These are phyloP conservation scores for Chrysolina americana DNA, from an alignment of 2,888 invertebrate species.

Conservation along the genomic window DNA sequence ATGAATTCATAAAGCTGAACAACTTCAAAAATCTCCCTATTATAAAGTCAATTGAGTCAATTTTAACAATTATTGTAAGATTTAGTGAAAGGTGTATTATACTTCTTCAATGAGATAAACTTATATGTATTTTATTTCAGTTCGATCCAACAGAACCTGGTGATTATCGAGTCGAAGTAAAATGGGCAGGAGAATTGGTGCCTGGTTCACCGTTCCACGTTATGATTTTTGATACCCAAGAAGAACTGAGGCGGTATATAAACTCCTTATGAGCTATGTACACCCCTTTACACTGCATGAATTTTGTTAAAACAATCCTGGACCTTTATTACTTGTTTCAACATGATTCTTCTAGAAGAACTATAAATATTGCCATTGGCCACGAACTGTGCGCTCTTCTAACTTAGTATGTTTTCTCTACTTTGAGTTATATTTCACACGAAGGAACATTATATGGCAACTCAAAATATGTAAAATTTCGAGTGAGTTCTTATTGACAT, in stretches of 20 bases:
- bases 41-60: no score
- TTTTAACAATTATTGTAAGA: no score
- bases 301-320: not conserved
- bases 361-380: not conserved
- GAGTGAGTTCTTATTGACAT: not conserved
- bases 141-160: slow-evolving; percentile 99
- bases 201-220: slow-evolving; percentile 99
- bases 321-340: not conserved
- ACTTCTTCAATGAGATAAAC: no score
- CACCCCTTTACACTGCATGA: not conserved
- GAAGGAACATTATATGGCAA: not conserved
- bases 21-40: no score
- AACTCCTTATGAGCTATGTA: slow-evolving; percentile 61
- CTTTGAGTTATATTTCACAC: not conserved
- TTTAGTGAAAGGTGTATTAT: no score
- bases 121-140: slow-evolving; percentile 65
- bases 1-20: no score
- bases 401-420: not conserved
- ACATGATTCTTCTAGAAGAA: not conserved
- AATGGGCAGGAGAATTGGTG: slow-evolving; percentile 98
- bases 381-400: not conserved
- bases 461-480: not conserved
- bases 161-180: slow-evolving; percentile 96
- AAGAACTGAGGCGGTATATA: slow-evolving; percentile 86
- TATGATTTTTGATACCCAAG: slow-evolving; percentile 99